phyloP scores from a whole-genome alignment of 2,113 vertebrate species.

The human region GRCh38 chr12:99194001-99194500 shows the following conservation, averaged over 20 bases:
- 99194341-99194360: background rate
- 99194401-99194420: background rate
- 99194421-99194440: slow-evolving; percentile 13
- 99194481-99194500: slow-evolving; percentile 32
- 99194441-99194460: slow-evolving; percentile 40
- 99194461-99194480: background rate
- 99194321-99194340: background rate
- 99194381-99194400: background rate
- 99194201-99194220: slow-evolving; percentile 9
- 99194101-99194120: background rate
- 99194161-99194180: background rate
- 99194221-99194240: background rate
- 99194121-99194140: background rate
- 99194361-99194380: background rate
- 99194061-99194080: too few relatives aligned
- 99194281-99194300: background rate
- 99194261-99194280: background rate
- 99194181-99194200: slow-evolving; percentile 22
- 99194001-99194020: too few relatives aligned
- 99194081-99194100: too few relatives aligned
- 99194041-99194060: too few relatives aligned
- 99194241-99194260: background rate
- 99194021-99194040: too few relatives aligned
- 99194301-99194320: background rate
- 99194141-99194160: slow-evolving; percentile 27